Conservation (phyloP, 2,888 invertebrate genomes). For the Scaptomyza polygonia region DNA sequence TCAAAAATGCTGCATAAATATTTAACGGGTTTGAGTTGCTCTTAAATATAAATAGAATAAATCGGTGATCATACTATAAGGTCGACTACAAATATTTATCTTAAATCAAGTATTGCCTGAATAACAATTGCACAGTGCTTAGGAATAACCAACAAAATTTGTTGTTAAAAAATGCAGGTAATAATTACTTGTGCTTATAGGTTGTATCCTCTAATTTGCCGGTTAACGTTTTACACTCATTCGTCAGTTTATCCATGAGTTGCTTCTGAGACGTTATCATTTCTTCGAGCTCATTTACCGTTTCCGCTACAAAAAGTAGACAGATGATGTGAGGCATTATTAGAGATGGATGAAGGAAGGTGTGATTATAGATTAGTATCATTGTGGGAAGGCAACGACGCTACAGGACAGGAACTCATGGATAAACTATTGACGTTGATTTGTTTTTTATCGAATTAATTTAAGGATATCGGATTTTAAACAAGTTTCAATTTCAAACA, state of each 20-base stretch:
- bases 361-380: slow-evolving; percentile 29
- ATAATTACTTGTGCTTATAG: slow-evolving; percentile 92
- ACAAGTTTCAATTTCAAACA: slow-evolving; percentile 18
- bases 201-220: slow-evolving; percentile 95
- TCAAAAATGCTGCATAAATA: slow-evolving; percentile 8
- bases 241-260: slow-evolving; percentile 96
- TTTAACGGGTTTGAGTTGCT: background rate
- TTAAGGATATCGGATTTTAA: slow-evolving; percentile 18
- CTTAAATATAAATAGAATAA: background rate
- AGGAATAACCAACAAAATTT: background rate
- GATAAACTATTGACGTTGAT: slow-evolving; percentile 88
- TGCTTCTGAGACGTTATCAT: slow-evolving; percentile 96
- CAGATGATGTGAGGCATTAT: slow-evolving; percentile 47
- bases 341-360: slow-evolving; percentile 24
- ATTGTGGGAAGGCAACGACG: slow-evolving; percentile 46
- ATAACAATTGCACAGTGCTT: slow-evolving; percentile 7
- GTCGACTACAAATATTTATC: background rate
- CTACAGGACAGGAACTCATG: slow-evolving; percentile 86
- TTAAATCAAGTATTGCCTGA: background rate
- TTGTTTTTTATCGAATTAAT: slow-evolving; percentile 37
- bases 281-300: slow-evolving; percentile 94
- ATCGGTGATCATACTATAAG: background rate
- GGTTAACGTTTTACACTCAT: slow-evolving; percentile 94
- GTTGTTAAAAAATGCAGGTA: slow-evolving; percentile 6
- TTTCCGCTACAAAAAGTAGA: slow-evolving; percentile 89